These are phyloP conservation scores for Rhabdophis nuchalis DNA, from an alignment of 2,797 vertebrate genomes.

Conservation along the genomic window DNA sequence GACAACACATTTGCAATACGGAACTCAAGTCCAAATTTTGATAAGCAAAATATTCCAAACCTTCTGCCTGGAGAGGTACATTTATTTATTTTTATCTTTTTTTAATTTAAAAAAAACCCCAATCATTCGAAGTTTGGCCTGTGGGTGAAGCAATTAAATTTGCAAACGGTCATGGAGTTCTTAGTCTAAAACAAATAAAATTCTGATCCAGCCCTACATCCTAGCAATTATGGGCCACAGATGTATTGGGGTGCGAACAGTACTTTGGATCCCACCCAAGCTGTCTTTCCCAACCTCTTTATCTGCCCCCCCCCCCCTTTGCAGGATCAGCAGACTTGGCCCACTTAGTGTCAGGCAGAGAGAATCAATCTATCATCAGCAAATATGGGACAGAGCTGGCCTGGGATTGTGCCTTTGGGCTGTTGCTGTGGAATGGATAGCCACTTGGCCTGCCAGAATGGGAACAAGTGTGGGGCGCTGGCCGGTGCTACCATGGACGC, in stretches of 20 bases:
- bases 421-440: not conserved
- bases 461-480: slow-evolving; percentile 22
- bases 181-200: not conserved
- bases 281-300: not conserved
- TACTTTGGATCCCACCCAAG: not conserved
- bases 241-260: not conserved
- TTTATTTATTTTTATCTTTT: not conserved
- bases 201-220: not conserved
- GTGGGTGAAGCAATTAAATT: not conserved
- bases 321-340: not conserved
- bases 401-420: not conserved
- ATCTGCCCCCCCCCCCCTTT: not conserved
- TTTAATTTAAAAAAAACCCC: not conserved
- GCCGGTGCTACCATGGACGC: slow-evolving; percentile 50
- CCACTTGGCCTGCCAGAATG: not conserved
- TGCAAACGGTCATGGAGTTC: not conserved
- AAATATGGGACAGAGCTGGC: not conserved
- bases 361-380: not conserved
- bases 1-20: not conserved
- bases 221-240: not conserved
- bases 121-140: not conserved
- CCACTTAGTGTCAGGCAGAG: not conserved
- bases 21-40: not conserved
- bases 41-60: not conserved
- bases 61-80: not conserved